Percentiles rank a stretch among this genome's conserved stretches.
Conservation (phyloP, 1,140 invertebrate species). For the Antheraea pernyi region DNA sequence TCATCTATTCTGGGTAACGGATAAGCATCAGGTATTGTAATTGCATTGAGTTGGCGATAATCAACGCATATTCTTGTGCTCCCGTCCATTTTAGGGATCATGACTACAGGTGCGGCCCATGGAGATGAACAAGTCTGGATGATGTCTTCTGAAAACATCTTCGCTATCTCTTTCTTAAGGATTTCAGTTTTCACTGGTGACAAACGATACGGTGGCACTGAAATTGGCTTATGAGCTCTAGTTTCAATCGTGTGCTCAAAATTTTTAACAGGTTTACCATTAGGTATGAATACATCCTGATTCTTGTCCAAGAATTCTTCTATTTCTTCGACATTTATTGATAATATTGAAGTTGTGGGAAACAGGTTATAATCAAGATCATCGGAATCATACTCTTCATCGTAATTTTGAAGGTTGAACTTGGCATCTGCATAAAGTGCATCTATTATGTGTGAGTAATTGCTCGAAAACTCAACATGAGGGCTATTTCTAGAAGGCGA, state of each 20-base stretch:
- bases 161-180: constrained; percentile 23
- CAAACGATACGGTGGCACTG: constrained; percentile 29
- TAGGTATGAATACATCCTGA: too few relatives aligned
- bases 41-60: constrained; percentile 26
- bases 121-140: constrained; percentile 27
- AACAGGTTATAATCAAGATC: too few relatives aligned
- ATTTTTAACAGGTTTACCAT: too few relatives aligned
- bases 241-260: constrained; percentile 23
- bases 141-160: constrained; percentile 24
- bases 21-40: constrained; percentile 28
- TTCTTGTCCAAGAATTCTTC: too few relatives aligned
- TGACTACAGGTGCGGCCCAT: constrained; percentile 32
- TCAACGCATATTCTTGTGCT: constrained; percentile 26
- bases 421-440: too few relatives aligned
- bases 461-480: too few relatives aligned
- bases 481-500: too few relatives aligned
- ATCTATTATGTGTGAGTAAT: too few relatives aligned
- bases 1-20: constrained; percentile 32
- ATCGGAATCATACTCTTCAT: too few relatives aligned
- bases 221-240: constrained; percentile 22
- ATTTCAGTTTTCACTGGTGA: constrained; percentile 18
- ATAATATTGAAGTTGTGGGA: too few relatives aligned
- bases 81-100: constrained; percentile 28
- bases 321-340: too few relatives aligned
- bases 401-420: too few relatives aligned